Conservation (phyloP, 2,888 invertebrate genomes). For the Tinea pellionella region DNA sequence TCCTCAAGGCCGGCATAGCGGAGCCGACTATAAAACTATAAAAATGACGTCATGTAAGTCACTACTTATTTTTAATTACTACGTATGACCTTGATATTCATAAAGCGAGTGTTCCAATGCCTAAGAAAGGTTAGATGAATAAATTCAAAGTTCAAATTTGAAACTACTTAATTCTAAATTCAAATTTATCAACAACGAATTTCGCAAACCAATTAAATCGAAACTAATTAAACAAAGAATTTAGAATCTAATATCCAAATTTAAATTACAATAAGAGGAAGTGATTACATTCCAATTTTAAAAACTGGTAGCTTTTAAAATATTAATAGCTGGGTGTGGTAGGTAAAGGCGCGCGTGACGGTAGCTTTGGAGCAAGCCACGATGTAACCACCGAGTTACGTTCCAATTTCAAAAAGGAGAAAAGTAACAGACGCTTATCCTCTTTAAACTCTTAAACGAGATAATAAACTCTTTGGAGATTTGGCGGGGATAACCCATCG, state of each 20-base stretch:
- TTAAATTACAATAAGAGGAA: neutral
- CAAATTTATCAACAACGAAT: neutral
- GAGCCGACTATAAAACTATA: too few species aligned
- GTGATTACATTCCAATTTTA: constrained; percentile 1
- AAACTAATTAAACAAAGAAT: neutral
- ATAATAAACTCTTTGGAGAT: too few species aligned
- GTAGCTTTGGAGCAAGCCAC: neutral
- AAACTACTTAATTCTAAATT: neutral
- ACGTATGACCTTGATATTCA: too few species aligned
- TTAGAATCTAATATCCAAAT: neutral
- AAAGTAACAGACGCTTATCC: neutral
- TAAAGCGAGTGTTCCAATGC: too few species aligned
- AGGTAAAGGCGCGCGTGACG: neutral
- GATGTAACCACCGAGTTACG: neutral
- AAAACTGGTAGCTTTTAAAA: constrained; percentile 5
- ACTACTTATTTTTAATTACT: too few species aligned
- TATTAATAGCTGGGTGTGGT: neutral
- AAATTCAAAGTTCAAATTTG: too few species aligned
- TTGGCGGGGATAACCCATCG: too few species aligned
- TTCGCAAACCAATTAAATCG: neutral
- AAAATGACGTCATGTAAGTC: too few species aligned
- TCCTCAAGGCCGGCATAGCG: too few species aligned
- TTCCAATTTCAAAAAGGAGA: neutral
- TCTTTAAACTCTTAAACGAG: neutral
- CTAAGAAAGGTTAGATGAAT: too few species aligned